Conservation (phyloP, 1,140 invertebrate genomes). For the Drosophila virilis region DNA sequence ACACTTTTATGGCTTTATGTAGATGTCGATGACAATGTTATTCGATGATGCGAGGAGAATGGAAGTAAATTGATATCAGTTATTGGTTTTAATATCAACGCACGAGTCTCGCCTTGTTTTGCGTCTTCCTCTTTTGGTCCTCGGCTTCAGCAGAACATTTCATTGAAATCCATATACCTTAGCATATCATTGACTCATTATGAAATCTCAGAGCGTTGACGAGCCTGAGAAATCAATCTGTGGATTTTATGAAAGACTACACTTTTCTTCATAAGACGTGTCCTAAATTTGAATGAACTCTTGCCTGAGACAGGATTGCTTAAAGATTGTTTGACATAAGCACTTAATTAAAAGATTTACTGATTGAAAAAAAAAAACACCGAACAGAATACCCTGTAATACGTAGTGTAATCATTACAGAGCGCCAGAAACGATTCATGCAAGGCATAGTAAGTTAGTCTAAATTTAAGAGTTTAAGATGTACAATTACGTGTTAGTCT, state of each 20-base stretch:
- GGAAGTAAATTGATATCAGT: conserved; percentile 70
- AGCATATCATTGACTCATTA: conserved; percentile 14
- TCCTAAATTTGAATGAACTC: not conserved
- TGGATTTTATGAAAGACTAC: not conserved
- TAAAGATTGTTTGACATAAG: too few relatives aligned
- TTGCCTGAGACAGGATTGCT: not conserved
- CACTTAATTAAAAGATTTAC: too few relatives aligned
- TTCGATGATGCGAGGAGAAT: conserved; percentile 36
- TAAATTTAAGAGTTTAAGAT: too few relatives aligned
- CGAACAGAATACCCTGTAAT: too few relatives aligned
- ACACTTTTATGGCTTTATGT: conserved; percentile 37
- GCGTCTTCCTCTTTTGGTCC: not conserved
- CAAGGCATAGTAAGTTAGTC: too few relatives aligned
- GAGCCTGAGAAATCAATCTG: not conserved
- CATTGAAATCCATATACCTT: conserved; percentile 39
- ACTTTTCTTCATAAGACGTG: conserved; percentile 2
- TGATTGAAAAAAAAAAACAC: too few relatives aligned
- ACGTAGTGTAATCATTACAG: too few relatives aligned
- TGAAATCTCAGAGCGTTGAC: conserved; percentile 3
- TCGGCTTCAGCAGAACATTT: conserved; percentile 31
- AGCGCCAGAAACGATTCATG: too few relatives aligned
- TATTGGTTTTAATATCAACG: conserved; percentile 78
- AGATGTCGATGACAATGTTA: conserved; percentile 28
- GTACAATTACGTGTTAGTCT: too few relatives aligned
- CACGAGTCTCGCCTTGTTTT: conserved; percentile 53